phyloP scores from a whole-genome alignment of 2,797 vertebrate genomes.

The Anabacerthia variegaticeps region DNA sequence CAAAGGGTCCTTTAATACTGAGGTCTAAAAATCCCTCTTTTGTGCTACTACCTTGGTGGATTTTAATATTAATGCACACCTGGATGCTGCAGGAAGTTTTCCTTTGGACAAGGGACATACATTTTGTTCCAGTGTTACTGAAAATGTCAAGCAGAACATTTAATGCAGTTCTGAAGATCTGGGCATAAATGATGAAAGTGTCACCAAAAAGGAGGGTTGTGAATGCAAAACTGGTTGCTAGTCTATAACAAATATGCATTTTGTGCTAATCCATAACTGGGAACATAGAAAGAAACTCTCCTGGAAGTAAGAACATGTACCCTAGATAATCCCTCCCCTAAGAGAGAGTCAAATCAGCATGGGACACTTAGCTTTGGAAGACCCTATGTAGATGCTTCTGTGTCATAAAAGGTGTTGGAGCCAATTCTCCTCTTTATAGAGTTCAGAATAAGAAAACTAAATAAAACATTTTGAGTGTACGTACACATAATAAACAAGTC shows the following conservation, averaged over 20 bases:
- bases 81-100: background rate
- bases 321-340: background rate
- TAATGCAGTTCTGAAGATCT: background rate
- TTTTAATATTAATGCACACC: constrained; percentile 48
- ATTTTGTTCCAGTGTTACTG: background rate
- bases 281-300: background rate
- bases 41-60: background rate
- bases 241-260: background rate
- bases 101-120: background rate
- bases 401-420: background rate
- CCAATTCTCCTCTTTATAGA: background rate
- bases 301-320: background rate
- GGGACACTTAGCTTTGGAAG: background rate
- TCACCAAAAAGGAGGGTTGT: background rate
- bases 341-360: background rate
- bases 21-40: constrained; percentile 11
- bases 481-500: background rate
- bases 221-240: background rate
- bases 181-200: background rate
- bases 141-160: background rate
- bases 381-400: background rate
- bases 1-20: background rate
- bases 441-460: background rate
- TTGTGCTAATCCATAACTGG: background rate
- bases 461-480: background rate